Evolutionary conservation across 2,113 vertebrate genomes (phyloP).

Genomic region (Leucoraja erinaceus): DNA sequence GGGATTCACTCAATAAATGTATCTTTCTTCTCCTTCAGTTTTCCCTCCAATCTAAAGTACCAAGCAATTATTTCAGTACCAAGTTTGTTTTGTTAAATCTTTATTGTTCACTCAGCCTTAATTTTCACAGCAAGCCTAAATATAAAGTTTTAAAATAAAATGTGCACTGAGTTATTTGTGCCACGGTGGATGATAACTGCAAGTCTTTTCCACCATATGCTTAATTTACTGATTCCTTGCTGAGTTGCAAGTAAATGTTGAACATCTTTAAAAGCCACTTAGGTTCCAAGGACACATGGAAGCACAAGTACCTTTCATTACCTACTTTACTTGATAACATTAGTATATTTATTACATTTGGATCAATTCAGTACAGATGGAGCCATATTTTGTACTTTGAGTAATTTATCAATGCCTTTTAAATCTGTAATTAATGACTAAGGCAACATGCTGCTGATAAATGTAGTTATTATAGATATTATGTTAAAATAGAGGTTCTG

Average conservation of each 20-base stretch:
- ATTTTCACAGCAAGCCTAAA: constrained; percentile 5
- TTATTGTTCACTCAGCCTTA: not conserved
- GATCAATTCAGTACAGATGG: not conserved
- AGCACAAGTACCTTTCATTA: not conserved
- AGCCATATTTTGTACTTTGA: not conserved
- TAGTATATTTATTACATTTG: not conserved
- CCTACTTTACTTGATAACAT: not conserved
- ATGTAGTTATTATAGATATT: not conserved
- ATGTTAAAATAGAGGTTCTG: constrained; percentile 6
- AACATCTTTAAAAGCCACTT: not conserved
- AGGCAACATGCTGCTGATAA: not conserved
- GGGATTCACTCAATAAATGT: not conserved
- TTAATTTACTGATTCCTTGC: not conserved
- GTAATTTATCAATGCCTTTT: not conserved
- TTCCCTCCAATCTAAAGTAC: not conserved
- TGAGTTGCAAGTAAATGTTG: not conserved
- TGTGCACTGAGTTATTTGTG: not conserved
- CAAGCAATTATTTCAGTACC: not conserved
- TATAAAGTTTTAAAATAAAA: not conserved
- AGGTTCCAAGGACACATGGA: not conserved
- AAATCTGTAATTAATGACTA: not conserved
- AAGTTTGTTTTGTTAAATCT: not conserved
- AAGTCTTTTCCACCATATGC: not conserved
- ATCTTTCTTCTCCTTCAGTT: not conserved
- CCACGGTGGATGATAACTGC: not conserved